Base-by-base conservation (phyloP, 2,888 invertebrate genomes). In the Melitaea athalia region DNA sequence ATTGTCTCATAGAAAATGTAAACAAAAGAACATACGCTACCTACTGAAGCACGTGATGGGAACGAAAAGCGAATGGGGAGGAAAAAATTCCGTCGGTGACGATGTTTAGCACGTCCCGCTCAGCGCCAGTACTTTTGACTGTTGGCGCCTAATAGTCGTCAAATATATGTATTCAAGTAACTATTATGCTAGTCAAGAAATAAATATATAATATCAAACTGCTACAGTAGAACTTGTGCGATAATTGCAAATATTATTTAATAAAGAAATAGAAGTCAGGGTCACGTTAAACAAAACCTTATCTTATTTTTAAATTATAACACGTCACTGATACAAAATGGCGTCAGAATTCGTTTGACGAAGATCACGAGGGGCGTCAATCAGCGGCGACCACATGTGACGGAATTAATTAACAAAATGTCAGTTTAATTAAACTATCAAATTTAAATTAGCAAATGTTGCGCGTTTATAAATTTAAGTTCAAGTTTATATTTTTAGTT, bases 221-320 rank as follows among this genome's bases (percentile, higher is more conserved):
- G 12, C 50, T 50, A 17, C 17, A 3, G 11, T 17, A 11, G 14
- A 53, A 33, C 31, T 55, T 55, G 6, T 8, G 24, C 24, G 53
- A 14, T 31, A 33, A 55, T 11, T 31, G n/a, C 7, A 33, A 24
- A 69, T 76, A 7, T 33, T 68, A 72, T 62, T n/a, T 72, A 66
- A 73, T 72, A 72, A 68, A 75, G 71, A 72, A 70, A 68, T 66
- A 72, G 62, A 69, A 73, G 72, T 78, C 78, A 78, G 71, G 78
- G 77, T 70, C 77, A 71, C 55, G 33, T 66, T 52, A 63, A 68
- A 75, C 74, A 72, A 74, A 75, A 75, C 74, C 72, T 72, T 68
- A 74, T 71, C 68, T 65, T 72, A 73, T 71, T 75, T 75, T 73
- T 74, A 77, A 78, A 80, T 79, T 76, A 78, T 80, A 78, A 74